Conservation (phyloP, 2,113 vertebrate species). For the Antigone vipio region DNA sequence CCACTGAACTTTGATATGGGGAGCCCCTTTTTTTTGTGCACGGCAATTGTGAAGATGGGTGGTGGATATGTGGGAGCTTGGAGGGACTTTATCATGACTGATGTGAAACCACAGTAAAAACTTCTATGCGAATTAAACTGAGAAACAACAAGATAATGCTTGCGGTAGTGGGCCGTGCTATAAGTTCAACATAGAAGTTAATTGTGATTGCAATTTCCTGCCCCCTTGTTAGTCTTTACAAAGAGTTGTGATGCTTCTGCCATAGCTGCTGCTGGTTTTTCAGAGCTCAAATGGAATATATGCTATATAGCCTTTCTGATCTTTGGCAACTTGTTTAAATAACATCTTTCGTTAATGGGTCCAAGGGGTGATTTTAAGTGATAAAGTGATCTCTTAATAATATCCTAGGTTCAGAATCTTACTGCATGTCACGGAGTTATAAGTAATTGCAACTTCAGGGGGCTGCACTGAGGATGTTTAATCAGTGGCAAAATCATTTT, state of each 20-base stretch:
- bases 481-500: not conserved
- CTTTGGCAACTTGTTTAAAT: not conserved
- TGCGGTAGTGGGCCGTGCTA: too few relatives aligned
- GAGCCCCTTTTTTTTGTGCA: not conserved
- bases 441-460: not conserved
- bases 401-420: not conserved
- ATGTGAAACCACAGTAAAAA: not conserved
- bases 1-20: not conserved
- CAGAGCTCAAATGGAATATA: not conserved
- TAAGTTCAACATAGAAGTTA: not conserved
- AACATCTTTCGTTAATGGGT: not conserved
- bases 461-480: not conserved
- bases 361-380: not conserved
- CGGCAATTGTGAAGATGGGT: not conserved
- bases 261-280: not conserved
- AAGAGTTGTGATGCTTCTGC: not conserved
- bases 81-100: not conserved
- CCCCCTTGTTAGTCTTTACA: not conserved
- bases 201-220: not conserved
- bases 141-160: not conserved
- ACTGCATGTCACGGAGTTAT: not conserved
- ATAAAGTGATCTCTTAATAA: not conserved
- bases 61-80: not conserved
- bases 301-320: not conserved
- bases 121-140: not conserved